Base-by-base conservation (phyloP, 2,113 vertebrate genomes). In the Copsychus sechellarum region DNA sequence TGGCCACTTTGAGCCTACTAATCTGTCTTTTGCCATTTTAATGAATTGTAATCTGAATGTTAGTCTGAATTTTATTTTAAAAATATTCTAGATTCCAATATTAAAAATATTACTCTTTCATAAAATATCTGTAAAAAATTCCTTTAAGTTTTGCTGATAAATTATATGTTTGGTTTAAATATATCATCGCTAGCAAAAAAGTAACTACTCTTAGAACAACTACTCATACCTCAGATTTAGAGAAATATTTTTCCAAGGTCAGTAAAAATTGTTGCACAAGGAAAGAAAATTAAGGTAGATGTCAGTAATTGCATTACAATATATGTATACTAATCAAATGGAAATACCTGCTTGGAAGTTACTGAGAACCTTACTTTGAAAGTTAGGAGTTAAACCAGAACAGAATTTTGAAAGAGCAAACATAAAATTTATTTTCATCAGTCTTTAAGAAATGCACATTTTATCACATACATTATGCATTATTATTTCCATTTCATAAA, bases 231-330 rank as follows among this genome's bases (percentile, higher is more conserved):
- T 82, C 40, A 82, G 28, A 86, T 88, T 86, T 82, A 81, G 47
- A 90, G 34, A 79, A 14, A 56, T 70, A 25, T 84, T 94, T 92
- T 89, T 85, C 79, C 81, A 90, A 95, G 86, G 48, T 87, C 50
- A 56, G 74, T 89, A 71, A 60, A 71, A 58, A 58, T 86, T 96
- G 91, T 91, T 92, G 10, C 45, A 38, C 1, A 11, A 50, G 31
- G 11, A 84, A 77, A 58, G 28, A 43, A 93, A 94, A 88, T 83
- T 93, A 91, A 90, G 47, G 47, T 34, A 81, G 15, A 72, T 40
- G 21, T 91, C 69, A 86, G 45, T 92, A 93, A 84, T 72, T 88
- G 48, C 33, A 86, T 80, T 80, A 74, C 26, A 15, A 64, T 88
- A 53, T 60, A 53, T 60, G 48, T 29, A 54, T 70, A 38, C 31